A percentile compares a stretch with the other conserved stretches of the same genome.
These are phyloP conservation scores for Mythimna vitellina DNA, from an alignment of 2,888 invertebrate genomes.

Conservation along the genomic window DNA sequence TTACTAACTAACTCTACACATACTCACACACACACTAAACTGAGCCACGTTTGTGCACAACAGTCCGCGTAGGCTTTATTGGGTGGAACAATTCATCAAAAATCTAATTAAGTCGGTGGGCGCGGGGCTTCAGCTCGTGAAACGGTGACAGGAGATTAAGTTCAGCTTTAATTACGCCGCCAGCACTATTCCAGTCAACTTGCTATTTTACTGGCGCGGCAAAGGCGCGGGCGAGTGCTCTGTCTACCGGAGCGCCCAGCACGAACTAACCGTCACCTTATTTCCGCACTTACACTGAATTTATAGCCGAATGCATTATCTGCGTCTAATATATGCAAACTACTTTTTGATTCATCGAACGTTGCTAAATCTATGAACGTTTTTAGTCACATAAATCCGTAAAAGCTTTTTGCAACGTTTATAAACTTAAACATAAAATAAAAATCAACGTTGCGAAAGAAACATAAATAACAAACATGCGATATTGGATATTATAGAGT, in stretches of 20 bases:
- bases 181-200: slow-evolving; percentile 73
- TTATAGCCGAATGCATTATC: slow-evolving; percentile 66
- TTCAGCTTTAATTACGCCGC: slow-evolving; percentile 84
- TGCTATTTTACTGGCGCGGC: slow-evolving; percentile 69
- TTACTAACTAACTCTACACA: slow-evolving; percentile 1
- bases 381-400: not conserved
- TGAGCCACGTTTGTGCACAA: slow-evolving; percentile 43
- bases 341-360: slow-evolving; percentile 41
- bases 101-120: slow-evolving; percentile 81
- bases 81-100: slow-evolving; percentile 80
- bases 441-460: not conserved
- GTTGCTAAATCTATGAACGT: not conserved
- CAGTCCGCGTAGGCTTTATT: slow-evolving; percentile 47
- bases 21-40: slow-evolving; percentile 5
- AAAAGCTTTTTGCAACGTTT: not conserved
- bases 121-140: slow-evolving; percentile 71
- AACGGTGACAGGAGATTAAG: slow-evolving; percentile 86
- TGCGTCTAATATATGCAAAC: slow-evolving; percentile 56
- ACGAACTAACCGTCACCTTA: slow-evolving; percentile 65
- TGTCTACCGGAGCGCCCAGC: slow-evolving; percentile 55
- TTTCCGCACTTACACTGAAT: slow-evolving; percentile 68
- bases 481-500: slow-evolving; percentile 30
- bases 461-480: not conserved
- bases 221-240: slow-evolving; percentile 35
- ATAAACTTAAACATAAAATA: slow-evolving; percentile 1